Conservation (phyloP, 2,888 invertebrate genomes). For the Cantharis nigra region DNA sequence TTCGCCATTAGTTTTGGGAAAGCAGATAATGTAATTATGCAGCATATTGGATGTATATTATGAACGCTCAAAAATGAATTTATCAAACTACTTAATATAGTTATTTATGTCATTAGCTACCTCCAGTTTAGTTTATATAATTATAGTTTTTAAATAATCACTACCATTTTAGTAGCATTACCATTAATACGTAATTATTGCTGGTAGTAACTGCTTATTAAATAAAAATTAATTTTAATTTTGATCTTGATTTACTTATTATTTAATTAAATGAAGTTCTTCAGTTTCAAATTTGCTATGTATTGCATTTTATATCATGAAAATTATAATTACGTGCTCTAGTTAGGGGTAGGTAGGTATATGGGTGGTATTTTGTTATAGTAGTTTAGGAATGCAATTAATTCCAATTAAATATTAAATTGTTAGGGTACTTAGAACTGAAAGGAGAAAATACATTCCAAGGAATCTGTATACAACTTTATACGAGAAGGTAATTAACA, state of each 20-base stretch:
- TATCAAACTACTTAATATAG: not conserved
- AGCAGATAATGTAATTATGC: not conserved
- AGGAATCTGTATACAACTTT: not conserved
- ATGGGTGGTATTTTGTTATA: not conserved
- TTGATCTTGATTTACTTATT: not conserved
- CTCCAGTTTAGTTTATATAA: not conserved
- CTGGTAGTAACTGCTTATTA: not conserved
- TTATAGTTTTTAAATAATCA: not conserved
- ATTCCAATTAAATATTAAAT: not conserved
- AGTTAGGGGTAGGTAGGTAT: not conserved
- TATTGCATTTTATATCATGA: not conserved
- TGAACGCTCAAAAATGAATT: not conserved
- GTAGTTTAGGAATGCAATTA: not conserved
- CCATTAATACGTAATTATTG: not conserved
- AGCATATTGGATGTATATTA: too few species aligned
- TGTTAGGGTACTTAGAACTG: not conserved
- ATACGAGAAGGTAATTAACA: not conserved
- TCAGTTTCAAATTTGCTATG: not conserved
- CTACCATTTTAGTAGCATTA: not conserved
- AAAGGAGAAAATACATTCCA: not conserved
- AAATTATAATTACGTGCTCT: not conserved
- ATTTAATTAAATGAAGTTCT: not conserved
- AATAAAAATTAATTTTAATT: not conserved
- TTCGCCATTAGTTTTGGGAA: not conserved
- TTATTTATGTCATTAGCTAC: not conserved